phyloP scores from a whole-genome alignment of 1,140 invertebrate species.

The Schlechtendalia chinensis region DNA sequence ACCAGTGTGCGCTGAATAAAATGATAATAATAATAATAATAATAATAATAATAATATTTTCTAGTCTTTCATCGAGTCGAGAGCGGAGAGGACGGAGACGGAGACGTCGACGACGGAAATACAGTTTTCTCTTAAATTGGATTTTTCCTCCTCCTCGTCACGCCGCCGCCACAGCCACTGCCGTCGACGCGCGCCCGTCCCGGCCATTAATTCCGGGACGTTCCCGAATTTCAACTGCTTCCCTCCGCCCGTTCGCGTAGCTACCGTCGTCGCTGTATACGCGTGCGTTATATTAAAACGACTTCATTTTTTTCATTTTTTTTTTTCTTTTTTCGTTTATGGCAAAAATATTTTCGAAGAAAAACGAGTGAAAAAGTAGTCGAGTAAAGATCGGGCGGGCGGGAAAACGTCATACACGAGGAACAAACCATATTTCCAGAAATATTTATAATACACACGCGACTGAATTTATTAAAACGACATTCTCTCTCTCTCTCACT shows the following conservation, averaged over 20 bases:
- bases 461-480: slow-evolving; percentile 47
- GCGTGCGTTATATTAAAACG: slow-evolving; percentile 46
- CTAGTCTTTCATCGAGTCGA: neutral
- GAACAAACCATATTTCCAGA: slow-evolving; percentile 48
- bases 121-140: slow-evolving; percentile 49
- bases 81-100: neutral
- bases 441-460: slow-evolving; percentile 49
- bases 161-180: neutral
- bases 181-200: slow-evolving; percentile 23
- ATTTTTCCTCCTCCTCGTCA: slow-evolving; percentile 28
- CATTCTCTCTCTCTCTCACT: slow-evolving; percentile 6
- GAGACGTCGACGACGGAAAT: slow-evolving; percentile 18
- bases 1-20: neutral
- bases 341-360: slow-evolving; percentile 44
- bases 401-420: slow-evolving; percentile 44
- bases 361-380: slow-evolving; percentile 40
- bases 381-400: neutral
- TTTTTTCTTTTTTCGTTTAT: slow-evolving; percentile 6
- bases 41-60: slow-evolving; percentile 13
- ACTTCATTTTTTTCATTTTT: slow-evolving; percentile 12
- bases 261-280: neutral
- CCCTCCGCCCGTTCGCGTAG: neutral
- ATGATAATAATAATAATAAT: too few species aligned
- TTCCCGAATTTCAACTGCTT: slow-evolving; percentile 38
- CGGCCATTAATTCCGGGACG: slow-evolving; percentile 45